phyloP scores from a whole-genome alignment of 2,797 vertebrate species.

The Gouania willdenowi region DNA sequence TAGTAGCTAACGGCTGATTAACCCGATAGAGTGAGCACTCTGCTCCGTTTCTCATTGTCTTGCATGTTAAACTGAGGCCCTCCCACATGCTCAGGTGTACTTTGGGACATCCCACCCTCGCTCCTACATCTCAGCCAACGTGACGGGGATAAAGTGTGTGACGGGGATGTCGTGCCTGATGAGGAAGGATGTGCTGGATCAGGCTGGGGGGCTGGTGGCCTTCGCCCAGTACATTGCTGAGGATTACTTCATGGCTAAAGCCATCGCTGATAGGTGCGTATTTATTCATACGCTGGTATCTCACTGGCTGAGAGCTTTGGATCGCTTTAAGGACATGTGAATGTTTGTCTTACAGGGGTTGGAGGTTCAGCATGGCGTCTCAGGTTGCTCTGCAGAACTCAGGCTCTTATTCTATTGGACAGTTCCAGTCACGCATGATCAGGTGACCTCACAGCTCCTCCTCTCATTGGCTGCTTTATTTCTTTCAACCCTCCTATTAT shows the following conservation, averaged over 20 bases:
- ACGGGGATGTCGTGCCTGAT: constrained; percentile 98
- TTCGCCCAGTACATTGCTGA: constrained; percentile 98
- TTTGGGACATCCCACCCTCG: constrained; percentile 97
- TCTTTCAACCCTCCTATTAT: no score
- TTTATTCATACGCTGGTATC: no score
- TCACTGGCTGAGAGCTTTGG: no score
- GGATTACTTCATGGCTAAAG: constrained; percentile 99
- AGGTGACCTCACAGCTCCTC: constrained; percentile 50
- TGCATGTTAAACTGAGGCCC: no score
- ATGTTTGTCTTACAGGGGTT: constrained; percentile 76
- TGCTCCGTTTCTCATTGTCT: no score
- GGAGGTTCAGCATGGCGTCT: constrained; percentile 97
- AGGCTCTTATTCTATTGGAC: constrained; percentile 92
- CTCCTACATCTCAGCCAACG: constrained; percentile 95
- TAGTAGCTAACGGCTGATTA: no score
- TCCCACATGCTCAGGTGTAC: no score
- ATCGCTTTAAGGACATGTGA: no score
- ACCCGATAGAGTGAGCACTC: no score
- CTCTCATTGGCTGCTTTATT: not conserved
- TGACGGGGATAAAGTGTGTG: constrained; percentile 95
- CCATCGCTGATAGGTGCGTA: constrained; percentile 91
- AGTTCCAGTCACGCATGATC: constrained; percentile 92
- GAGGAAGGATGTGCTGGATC: constrained; percentile 94
- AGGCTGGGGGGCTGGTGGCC: constrained; percentile 91
- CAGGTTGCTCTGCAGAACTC: constrained; percentile 98